Evolutionary conservation across 1,140 invertebrate genomes (phyloP), one percentile per base, ranked within the genome.

Genomic region (Halesus radiatus): DNA sequence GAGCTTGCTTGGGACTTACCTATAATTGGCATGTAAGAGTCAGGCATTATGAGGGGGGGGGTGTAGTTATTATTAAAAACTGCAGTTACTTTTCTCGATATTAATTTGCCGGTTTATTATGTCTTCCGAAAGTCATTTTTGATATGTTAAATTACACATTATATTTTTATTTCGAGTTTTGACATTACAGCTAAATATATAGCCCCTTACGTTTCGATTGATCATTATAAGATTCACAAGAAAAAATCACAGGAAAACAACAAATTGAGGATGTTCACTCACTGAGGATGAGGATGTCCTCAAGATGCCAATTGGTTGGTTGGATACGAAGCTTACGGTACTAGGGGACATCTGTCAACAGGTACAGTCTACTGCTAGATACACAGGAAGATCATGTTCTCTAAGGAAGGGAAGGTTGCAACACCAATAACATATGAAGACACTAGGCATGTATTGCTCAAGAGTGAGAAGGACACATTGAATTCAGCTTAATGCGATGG

Each of bases 381-480:
- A 72, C 68, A 72, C 52, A 54, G 68, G 68, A 53, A 72, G 68
- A 72, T 72, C 68, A 22, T 45, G 37, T 45, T 13, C 1, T 45
- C 37, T 53, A 53, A 52, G 68, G 20, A 26, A 68, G 68, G 68
- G 62, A 29, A 53, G 68, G 68, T 68, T 78, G 70, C 29, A 32
- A 18, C 53, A 66, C 62, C 23, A 26, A 32, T 66, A 26, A 78
- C 75, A 79, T 76, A 53, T 50, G 74, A 83, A 83, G 82, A 83
- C 82, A 83, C 82, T 79, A 70, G 76, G 76, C 78, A 77, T 76
- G 64, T 83, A 83, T 83, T 83, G 82, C 82, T 83, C 82, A 79
- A 80, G 73, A 81, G 76, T 80, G 56, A 50, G 78, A 74, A 64
- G 53, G 79, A 60, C 78, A 79, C 82, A 83, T 79, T 83, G 54